A percentile compares a stretch with the other conserved stretches of the same genome.
These are phyloP conservation scores for Montipora efflorescens DNA, from an alignment of 64 coral and sea anemone genomes.

Conservation along the genomic window DNA sequence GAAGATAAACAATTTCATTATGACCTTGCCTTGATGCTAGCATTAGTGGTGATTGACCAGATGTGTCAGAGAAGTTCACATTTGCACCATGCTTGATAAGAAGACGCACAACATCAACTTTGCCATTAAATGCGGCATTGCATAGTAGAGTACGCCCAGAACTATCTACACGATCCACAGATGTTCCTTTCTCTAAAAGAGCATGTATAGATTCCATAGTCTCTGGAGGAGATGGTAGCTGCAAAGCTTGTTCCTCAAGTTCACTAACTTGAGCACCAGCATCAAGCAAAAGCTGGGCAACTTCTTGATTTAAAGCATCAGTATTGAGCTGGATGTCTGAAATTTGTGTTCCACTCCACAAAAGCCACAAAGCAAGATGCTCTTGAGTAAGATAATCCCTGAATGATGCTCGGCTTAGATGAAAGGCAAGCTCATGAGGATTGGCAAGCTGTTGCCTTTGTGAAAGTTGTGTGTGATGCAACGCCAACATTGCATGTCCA, in stretches of 20 bases:
- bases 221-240: slow-evolving; percentile 67
- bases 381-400: slow-evolving; percentile 74
- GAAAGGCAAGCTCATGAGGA: slow-evolving; percentile 83
- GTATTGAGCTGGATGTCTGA: slow-evolving; percentile 68
- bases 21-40: slow-evolving; percentile 89
- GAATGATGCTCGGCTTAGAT: slow-evolving; percentile 86
- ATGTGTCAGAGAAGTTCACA: slow-evolving; percentile 89
- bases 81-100: slow-evolving; percentile 94
- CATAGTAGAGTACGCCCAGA: slow-evolving; percentile 79
- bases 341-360: slow-evolving; percentile 89
- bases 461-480: slow-evolving; percentile 74
- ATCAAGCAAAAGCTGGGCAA: slow-evolving; percentile 78
- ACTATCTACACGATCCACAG: slow-evolving; percentile 74
- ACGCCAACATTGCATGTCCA: slow-evolving; percentile 97
- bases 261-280: slow-evolving; percentile 80
- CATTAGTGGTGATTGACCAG: slow-evolving; percentile 91
- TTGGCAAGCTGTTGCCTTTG: slow-evolving; percentile 68
- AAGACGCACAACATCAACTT: slow-evolving; percentile 79
- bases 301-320: slow-evolving; percentile 74
- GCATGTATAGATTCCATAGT: slow-evolving; percentile 84
- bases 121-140: slow-evolving; percentile 93
- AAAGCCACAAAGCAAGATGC: slow-evolving; percentile 89
- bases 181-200: slow-evolving; percentile 81
- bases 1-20: slow-evolving; percentile 94
- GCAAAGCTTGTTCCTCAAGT: slow-evolving; percentile 49